Evolutionary conservation across 1,140 invertebrate species (phyloP), one percentile per base, ranked within the genome.

Genomic region (Drosophila quadrilineata): DNA sequence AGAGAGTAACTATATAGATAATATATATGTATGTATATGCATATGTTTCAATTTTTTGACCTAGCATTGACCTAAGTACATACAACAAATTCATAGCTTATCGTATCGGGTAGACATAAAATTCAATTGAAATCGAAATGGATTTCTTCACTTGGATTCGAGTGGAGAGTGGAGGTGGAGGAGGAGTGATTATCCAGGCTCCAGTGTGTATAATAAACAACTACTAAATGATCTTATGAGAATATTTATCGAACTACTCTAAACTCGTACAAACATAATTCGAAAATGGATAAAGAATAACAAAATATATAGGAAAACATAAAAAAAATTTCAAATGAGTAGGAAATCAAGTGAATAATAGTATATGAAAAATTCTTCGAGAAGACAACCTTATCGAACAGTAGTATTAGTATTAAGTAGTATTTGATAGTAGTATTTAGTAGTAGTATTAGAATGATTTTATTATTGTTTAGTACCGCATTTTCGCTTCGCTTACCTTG

Each of bases 401-500:
- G n/a, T n/a, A n/a, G n/a, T n/a, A 92, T 90, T 87, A 90, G 72
- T 41, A 71, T 85, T 67, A 60, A 54, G 65, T 50, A 79, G 59
- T 85, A 79, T 52, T 87, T 49, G 56, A 38, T 70, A 58, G 36
- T 71, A 52, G 22, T 40, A 54, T 57, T 54, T 36, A 82, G 54
- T 84, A 77, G 59, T 85, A 75, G 58, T 57, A 66, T 38, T 72
- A 56, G 49, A 70, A 41, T 9, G 16, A 54, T 60, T 46, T 76
- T 45, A 31, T 38, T 62, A 71, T 69, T 75, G n/a, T n/a, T 86
- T 82, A 87, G 73, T 82, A 85, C 79, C 79, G 79, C 56, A 49
- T 65, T 56, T 80, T 69, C 70, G 69, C 65, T 84, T 87, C 28
- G 93, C 96, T 97, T 97, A 98, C 96, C 96, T 97, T 93, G 95